phyloP scores from a whole-genome alignment of 2,888 invertebrate genomes.

The Cylloceria caligata region DNA sequence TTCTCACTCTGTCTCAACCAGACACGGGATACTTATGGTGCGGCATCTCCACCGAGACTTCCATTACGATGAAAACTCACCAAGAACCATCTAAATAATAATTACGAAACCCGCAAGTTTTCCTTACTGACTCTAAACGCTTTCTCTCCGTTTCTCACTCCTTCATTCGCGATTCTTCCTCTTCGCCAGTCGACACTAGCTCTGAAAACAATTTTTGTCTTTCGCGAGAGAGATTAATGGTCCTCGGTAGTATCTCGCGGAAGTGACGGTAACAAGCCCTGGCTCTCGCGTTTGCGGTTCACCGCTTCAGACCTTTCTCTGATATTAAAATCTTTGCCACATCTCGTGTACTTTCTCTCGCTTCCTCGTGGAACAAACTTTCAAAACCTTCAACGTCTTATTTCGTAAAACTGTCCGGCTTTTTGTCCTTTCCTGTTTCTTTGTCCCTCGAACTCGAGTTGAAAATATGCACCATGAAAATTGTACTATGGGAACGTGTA shows the following conservation, averaged over 20 bases:
- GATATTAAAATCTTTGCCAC: constrained; percentile 68
- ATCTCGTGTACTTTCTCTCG: constrained; percentile 11
- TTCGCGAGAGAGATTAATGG: constrained; percentile 68
- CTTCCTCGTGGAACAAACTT: constrained; percentile 36
- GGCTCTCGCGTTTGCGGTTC: constrained; percentile 11
- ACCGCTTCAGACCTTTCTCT: constrained; percentile 48
- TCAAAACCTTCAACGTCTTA: constrained; percentile 43
- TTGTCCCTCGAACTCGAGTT: constrained; percentile 3
- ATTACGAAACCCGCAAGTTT: constrained; percentile 58
- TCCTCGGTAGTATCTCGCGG: constrained; percentile 56
- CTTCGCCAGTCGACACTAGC: constrained; percentile 43
- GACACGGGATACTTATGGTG: not conserved
- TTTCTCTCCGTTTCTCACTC: constrained; percentile 33
- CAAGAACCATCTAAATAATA: constrained; percentile 61
- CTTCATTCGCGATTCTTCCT: constrained; percentile 5
- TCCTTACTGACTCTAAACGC: constrained; percentile 34
- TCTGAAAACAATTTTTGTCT: constrained; percentile 54
- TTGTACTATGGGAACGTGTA: not conserved
- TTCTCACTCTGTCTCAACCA: not conserved
- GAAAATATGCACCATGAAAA: constrained; percentile 17
- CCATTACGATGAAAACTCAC: constrained; percentile 44
- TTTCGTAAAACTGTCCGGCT: constrained; percentile 42
- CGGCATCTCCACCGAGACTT: constrained; percentile 30
- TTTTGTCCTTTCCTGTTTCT: not conserved
- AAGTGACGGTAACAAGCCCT: constrained; percentile 38